These are phyloP conservation scores for Ictalurus furcatus DNA, from an alignment of 2,113 vertebrate species.

Conservation along the genomic window DNA sequence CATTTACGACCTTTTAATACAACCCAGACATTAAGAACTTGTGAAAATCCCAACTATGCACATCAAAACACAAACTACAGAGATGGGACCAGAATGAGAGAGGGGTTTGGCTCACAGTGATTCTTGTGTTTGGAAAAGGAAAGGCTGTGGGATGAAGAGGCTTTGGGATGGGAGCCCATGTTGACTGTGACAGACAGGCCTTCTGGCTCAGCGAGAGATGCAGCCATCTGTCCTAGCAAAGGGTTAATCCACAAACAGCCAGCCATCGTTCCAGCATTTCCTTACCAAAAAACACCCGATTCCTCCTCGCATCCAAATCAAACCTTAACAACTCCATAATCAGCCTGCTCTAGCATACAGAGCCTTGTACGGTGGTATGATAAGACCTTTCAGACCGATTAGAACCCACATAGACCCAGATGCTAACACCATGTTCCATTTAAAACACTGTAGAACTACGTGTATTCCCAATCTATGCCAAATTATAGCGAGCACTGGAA, in stretches of 20 bases:
- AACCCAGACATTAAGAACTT: not conserved
- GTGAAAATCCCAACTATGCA: not conserved
- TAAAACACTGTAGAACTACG: not conserved
- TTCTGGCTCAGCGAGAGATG: constrained; percentile 61
- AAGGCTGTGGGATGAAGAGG: constrained; percentile 17
- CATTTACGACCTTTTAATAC: not conserved
- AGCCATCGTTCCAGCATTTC: constrained; percentile 70
- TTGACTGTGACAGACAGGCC: constrained; percentile 53
- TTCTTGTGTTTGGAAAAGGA: constrained; percentile 4
- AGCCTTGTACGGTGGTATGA: not conserved
- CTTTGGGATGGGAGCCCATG: constrained; percentile 60
- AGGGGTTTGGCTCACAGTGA: constrained; percentile 13
- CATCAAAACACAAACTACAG: not conserved
- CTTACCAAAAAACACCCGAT: constrained; percentile 64
- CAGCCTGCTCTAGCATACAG: not conserved
- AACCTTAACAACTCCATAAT: constrained; percentile 23
- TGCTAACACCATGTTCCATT: not conserved
- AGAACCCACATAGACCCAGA: not conserved
- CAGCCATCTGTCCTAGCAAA: constrained; percentile 75
- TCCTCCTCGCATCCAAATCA: constrained; percentile 53
- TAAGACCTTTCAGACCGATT: no score
- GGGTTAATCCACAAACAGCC: constrained; percentile 80
- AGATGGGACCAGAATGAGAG: not conserved
- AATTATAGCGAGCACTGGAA: not conserved
- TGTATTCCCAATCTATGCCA: not conserved